Evolutionary conservation across 1,140 invertebrate species (phyloP), one percentile per base, ranked within the genome.

Genomic region (Spodoptera frugiperda): DNA sequence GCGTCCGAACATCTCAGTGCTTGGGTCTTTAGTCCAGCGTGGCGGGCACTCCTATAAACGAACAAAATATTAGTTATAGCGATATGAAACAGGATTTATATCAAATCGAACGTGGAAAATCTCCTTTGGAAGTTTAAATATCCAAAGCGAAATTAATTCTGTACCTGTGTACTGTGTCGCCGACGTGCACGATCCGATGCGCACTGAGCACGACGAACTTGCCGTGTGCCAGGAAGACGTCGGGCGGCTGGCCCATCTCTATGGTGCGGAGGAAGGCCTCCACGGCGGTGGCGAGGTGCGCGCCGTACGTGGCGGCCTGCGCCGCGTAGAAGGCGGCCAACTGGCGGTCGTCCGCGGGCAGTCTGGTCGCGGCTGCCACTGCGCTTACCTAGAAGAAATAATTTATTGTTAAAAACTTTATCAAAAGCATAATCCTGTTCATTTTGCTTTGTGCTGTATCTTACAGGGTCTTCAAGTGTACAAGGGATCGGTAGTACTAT

Each of bases 191-290:
- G 81, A 99, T 95, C 89, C 98, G 97, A 88, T 99, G 98, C 19
- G 98, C 98, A 87, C 97, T 97, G 5, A 99, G 94, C 17, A 99
- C 97, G 2, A 99, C 98, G 91, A 98, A 98, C 92, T 99, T 99
- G 12, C 98, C 97, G 89, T 99, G 97, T 25, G 97, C 97, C 15
- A 99, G 96, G 89, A 99, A 99, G 70, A 98, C 97, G 93, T 98
- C 98, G 0, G 98, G 98, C 10, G 98, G 98, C 90, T 98, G 97
- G 87, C 98, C 98, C 88, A 97, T 97, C 84, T 98, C 97, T 19
- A 99, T 97, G 2, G 98, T 98, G 74, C 97, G 95, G 8, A 99
- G 95, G 93, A 99, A 99, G 1, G 97, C 97, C 87, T 98, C 98
- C 77, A 99, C 98, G 11, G 98, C 97, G 79, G 97, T 97, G 73